Base-by-base conservation (phyloP, 2,797 vertebrate species). In the Lerista edwardsae region DNA sequence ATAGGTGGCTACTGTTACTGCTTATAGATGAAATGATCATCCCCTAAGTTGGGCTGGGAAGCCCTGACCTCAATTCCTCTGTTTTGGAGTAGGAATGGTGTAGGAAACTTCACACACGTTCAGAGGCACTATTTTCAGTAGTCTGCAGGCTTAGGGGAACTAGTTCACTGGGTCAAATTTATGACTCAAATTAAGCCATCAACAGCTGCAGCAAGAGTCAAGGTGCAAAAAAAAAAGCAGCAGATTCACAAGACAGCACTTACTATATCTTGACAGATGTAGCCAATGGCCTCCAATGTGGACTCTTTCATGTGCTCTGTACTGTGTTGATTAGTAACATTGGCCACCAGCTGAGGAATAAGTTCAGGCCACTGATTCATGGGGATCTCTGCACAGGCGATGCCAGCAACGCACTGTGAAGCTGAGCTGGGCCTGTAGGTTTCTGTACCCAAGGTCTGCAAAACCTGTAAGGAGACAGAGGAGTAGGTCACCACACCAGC, bases 221-320 rank as follows among this genome's bases (percentile, higher is more conserved):
- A 14, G 19, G 36, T 41, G 8, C 57, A 74, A 1, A 39, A 57
- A 31, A n/a, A 65, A 47, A 10, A 77, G 51, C 29, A 51, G 71
- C 61, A 79, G 3, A 65, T 11, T 55, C 29, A 69, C 29, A 51
- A 74, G 14, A 62, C 34, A n/a, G 39, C 2, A 97, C 98, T 98
- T 94, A 99, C 98, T 0, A 99, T 99, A 93, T 99, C 98, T 96
- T 99, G 98, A 91, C 98, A 99, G 96, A 99, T 99, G 96, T 99
- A 99, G 0, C 98, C 98, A n/a, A 99, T 99, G 94, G 98, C 98
- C 96, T 99, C 98, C 95, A 99, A 95, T 23, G 98, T 99, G 0
- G 98, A 99, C 94, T 99, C 98, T 95, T 99, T 99, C 98, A 99
- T 99, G 94, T 99, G 98, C 79, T 99, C 98, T 0, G 98, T 99